Base-by-base conservation (phyloP, 2,888 invertebrate species). In the Petrolisthes manimaculis region DNA sequence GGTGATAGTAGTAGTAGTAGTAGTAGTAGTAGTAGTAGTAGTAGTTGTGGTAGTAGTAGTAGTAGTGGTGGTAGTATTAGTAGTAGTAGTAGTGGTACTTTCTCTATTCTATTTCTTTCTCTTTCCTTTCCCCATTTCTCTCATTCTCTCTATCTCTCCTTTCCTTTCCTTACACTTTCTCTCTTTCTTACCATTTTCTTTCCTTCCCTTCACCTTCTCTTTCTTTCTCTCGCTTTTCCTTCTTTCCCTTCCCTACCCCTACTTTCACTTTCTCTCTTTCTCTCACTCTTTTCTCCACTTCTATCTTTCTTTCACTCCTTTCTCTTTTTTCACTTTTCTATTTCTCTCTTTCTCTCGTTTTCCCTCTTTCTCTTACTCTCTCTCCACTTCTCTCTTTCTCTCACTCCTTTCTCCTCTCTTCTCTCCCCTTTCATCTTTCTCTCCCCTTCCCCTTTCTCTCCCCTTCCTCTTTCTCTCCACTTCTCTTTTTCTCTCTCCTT, bases 251-350 rank as follows among this genome's bases (percentile, higher is more conserved):
- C n/a, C n/a, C n/a, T n/a, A n/a, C n/a, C 14, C 67, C 14, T 14
- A 12, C 24, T 74, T 24, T 74, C n/a, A 18, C 74, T n/a, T 24
- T 74, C 74, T n/a, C n/a, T 74, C n/a, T 6, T 24, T 12, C 74
- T 74, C 74, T 74, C 74, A 12, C n/a, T 74, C 74, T 74, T n/a
- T 74, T n/a, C 74, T 74, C 74, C 24, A 6, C n/a, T 24, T n/a
- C 74, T 74, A 18, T 74, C 74, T 74, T 24, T 74, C 74, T 74
- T n/a, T 74, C 74, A 21, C 74, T 74, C 74, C 61, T 61, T 9
- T 14, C 14, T 61, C 61, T 6, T 14, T 14, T 9, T 61, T 61
- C n/a, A 6, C 6, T 6, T 74, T 6, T 74, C n/a, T n/a, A 5
- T 74, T n/a, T 12, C 24, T n/a, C 24, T 74, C n/a, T 6, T 12